Base-by-base conservation (phyloP, 2,888 invertebrate genomes). In the Leptinotarsa juncta region DNA sequence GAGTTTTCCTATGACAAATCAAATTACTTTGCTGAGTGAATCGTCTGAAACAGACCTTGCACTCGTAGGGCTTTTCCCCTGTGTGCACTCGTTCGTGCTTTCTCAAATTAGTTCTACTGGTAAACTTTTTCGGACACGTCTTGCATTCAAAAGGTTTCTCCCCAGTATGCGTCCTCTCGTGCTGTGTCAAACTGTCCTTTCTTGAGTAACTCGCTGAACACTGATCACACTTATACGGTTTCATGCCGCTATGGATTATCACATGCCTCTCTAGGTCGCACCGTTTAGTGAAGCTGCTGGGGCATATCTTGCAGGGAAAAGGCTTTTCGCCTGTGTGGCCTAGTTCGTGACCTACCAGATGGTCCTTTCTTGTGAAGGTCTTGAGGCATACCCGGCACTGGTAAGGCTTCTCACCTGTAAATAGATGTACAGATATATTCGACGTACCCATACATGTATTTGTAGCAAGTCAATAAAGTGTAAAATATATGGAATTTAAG, bases 11-110 rank as follows among this genome's bases (percentile, higher is more conserved):
- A 7, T 62, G 62, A 62, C 62, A 62, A 42, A 62, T 62, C 16
- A 62, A 42, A 62, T 62, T 62, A n/a, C 62, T 62, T n/a, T 62
- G 62, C 42, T 62, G 62, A 15, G 62, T 16, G 62, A 62, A 62
- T 3, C 62, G 26, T n/a, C n/a, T 62, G 7, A n/a, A 42, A 12
- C 62, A 62, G 16, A 62, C 20, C 26, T 26, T 16, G 42, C 62
- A 62, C 7, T 5, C 32, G 18, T 32, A 62, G 2, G 62, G 62
- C n/a, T 62, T 62, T n/a, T 62, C 62, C 12, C 62, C 62, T 12
- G 62, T 62, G 14, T 62, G 62, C 16, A 62, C 62, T 0, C 62
- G 15, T 12, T 62, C 62, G 62, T 62, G 62, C 42, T 62, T 62
- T n/a, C 7, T 4, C n/a, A 62, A 32, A 62, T 62, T 62, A 15